These are phyloP conservation scores for Beris chalybata DNA, from an alignment of 2,888 invertebrate species.

Conservation along the genomic window DNA sequence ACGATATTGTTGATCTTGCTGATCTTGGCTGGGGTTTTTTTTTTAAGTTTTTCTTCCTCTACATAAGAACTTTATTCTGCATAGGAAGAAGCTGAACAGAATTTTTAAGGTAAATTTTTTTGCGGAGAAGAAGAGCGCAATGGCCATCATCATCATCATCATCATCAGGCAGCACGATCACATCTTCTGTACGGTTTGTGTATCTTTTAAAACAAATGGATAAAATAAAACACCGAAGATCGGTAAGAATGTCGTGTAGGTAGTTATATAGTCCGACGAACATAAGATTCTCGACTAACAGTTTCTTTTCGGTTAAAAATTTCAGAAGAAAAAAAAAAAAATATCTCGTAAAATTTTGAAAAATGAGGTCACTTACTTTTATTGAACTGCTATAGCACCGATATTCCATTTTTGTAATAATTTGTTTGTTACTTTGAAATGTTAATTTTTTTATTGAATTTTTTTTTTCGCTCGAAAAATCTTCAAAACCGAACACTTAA, in stretches of 20 bases:
- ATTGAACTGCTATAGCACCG: constrained; percentile 55
- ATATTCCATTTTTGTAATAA: constrained; percentile 52
- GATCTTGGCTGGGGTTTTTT: constrained; percentile 1
- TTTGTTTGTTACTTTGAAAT: constrained; percentile 18
- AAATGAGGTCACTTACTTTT: constrained; percentile 57
- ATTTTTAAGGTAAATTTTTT: no score
- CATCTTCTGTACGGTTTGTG: no score
- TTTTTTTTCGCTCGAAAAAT: constrained; percentile 12
- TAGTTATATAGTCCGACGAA: constrained; percentile 12
- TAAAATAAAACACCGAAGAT: constrained; percentile 25
- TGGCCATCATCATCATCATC: no score
- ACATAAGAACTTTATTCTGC: no score
- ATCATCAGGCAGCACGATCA: no score
- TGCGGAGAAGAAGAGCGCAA: no score
- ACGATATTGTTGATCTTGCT: constrained; percentile 9
- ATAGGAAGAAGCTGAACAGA: no score
- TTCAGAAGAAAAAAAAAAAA: constrained; percentile 27
- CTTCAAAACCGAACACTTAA: constrained; percentile 4
- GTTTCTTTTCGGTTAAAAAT: constrained; percentile 35
- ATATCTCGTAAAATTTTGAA: constrained; percentile 5
- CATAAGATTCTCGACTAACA: constrained; percentile 34
- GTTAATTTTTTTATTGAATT: constrained; percentile 38
- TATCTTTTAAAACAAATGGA: constrained; percentile 8
- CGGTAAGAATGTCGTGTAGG: constrained; percentile 19
- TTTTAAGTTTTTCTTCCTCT: no score